Conservation (phyloP, 2,113 vertebrate species). For the Scartelaos histophorus region DNA sequence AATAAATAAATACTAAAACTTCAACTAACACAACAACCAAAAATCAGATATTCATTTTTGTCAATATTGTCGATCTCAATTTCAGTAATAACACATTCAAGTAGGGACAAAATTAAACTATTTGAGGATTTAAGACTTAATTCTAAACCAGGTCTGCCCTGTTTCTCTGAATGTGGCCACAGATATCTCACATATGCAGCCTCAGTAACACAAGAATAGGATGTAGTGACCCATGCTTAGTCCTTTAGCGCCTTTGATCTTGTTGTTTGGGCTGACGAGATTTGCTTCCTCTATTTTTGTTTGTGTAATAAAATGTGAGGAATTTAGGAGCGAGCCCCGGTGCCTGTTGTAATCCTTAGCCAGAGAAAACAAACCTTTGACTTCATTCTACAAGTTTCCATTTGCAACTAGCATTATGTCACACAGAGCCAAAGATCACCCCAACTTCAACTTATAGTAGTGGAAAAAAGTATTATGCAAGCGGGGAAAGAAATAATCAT, state of each 20-base stretch:
- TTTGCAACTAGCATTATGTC: constrained; percentile 65
- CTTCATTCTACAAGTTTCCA: constrained; percentile 56
- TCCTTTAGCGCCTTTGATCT: constrained; percentile 27
- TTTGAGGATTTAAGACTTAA: too few relatives aligned
- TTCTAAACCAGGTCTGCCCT: neutral
- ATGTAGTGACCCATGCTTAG: constrained; percentile 28
- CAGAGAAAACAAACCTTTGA: constrained; percentile 52
- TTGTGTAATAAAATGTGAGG: constrained; percentile 62
- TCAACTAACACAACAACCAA: too few relatives aligned
- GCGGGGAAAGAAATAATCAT: neutral
- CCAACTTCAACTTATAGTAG: neutral
- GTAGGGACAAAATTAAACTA: too few relatives aligned
- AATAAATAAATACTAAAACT: too few relatives aligned
- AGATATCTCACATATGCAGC: constrained; percentile 11
- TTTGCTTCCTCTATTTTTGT: constrained; percentile 53
- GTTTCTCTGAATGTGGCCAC: neutral
- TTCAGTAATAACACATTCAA: too few relatives aligned
- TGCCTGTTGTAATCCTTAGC: constrained; percentile 38
- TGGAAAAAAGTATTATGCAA: neutral
- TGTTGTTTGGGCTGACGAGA: constrained; percentile 45
- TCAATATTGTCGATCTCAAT: too few relatives aligned
- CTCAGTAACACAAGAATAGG: constrained; percentile 35
- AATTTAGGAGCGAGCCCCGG: constrained; percentile 43
- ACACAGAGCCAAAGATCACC: neutral
- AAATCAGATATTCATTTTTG: too few relatives aligned